Evolutionary conservation across 1,140 invertebrate species (phyloP), one percentile per base, ranked within the genome.

Genomic region (Andricus grossulariae): DNA sequence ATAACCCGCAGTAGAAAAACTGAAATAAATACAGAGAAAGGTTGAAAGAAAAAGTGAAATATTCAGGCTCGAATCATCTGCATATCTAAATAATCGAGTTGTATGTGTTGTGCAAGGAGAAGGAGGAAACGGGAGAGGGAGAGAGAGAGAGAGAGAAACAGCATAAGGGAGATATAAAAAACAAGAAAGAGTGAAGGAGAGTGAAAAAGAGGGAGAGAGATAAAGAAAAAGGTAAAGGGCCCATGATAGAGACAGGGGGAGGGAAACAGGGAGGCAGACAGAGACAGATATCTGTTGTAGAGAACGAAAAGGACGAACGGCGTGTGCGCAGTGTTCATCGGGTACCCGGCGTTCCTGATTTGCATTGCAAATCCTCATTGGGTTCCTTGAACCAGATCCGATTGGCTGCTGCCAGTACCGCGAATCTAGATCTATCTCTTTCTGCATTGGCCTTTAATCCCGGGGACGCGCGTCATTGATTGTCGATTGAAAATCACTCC

Each of bases 331-430:
- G 84, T 84, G 87, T 86, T 84, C 86, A 82, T 83, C 87, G 85
- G 85, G 86, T 85, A 85, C 85, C 82, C 82, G 76, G 86, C 84
- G 83, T 83, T 83, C 82, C 87, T 89, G 77, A 86, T 91, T 91
- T 90, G 89, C 89, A 90, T 86, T 91, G 90, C 89, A 91, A 91
- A 91, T 90, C 85, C 83, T 82, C 83, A 83, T 85, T 82, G 89
- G 89, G 88, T 91, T 91, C 90, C 90, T 91, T 91, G 90, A 90
- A 91, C 90, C 89, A 91, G 87, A 91, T 91, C 87, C 89, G 88
- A 91, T 91, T 90, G 89, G 89, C 86, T 87, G 82, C 82, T 85
- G 88, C 82, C 86, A 84, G 84, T 90, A 90, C 85, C 88, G 88
- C 87, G 88, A 91, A 91, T 91, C 89, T 90, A 90, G 88, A 90